Base-by-base conservation (phyloP, 2,888 invertebrate genomes). In the Parnassius apollo region DNA sequence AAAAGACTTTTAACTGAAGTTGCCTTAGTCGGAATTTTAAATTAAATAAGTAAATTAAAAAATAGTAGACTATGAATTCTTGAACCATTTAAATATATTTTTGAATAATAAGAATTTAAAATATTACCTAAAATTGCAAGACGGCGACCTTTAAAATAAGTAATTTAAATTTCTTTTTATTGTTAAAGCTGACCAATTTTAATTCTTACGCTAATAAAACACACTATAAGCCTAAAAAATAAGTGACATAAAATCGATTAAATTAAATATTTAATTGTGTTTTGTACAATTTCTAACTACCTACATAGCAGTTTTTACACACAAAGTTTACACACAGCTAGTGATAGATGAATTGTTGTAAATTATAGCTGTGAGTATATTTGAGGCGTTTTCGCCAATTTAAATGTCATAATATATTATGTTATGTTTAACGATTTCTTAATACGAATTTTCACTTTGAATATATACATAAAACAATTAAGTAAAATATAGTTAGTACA, bases 301-400 rank as follows among this genome's bases (percentile, higher is more conserved):
- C 35, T 80, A 74, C 81, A 79, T 85, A 83, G 76, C 80, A 86
- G 44, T 10, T 44, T 44, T 44, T 10, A 44, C 11, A 85, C 73
- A 77, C 71, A n/a, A 75, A 71, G 75, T 79, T 75, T 79, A 83
- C 81, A 81, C 81, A 79, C 78, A 81, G 74, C 76, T 25, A 4
- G 71, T 80, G 76, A 78, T 52, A 52, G 44, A 44, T 10, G 44
- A 44, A 44, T 44, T 9, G 1, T 11, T 44, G 11, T 44, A 44
- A 11, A 44, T 44, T 44, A 44, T 11, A 44, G 11, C 2, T 11
- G 44, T 11, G 44, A 44, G 11, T 44, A 44, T 44, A 44, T 11
- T 9, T 44, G 9, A 44, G 8, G n/a, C 46, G n/a, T n/a, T 2
- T 13, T 49, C 13, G 9, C 49, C 0, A 46, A 12, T 46, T 46